phyloP scores from a whole-genome alignment of 1,140 invertebrate species.

The Panulirus ornatus region DNA sequence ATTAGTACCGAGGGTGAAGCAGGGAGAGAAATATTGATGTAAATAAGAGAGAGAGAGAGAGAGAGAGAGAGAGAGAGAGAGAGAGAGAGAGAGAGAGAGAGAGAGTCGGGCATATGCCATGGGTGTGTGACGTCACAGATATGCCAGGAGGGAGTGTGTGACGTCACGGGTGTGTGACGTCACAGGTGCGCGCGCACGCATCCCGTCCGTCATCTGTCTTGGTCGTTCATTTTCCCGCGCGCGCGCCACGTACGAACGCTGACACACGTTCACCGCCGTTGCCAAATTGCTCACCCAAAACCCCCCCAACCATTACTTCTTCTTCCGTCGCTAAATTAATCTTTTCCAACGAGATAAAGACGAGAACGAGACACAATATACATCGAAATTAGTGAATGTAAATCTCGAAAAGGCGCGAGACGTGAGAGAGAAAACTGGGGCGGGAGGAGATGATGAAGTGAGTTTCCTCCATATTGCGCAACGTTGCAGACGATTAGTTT shows the following conservation, averaged over 20 bases:
- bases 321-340: too few species aligned
- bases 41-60: not conserved
- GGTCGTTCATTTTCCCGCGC: slow-evolving; percentile 20
- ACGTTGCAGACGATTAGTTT: too few species aligned
- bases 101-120: slow-evolving; percentile 17
- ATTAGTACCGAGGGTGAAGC: too few species aligned
- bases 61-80: slow-evolving; percentile 2
- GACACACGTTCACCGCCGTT: slow-evolving; percentile 46
- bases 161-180: slow-evolving; percentile 6
- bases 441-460: too few species aligned
- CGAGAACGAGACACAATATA: too few species aligned
- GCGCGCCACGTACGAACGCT: slow-evolving; percentile 36
- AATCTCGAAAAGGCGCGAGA: too few species aligned
- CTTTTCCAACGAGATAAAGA: too few species aligned
- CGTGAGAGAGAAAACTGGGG: too few species aligned
- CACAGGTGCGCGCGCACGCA: slow-evolving; percentile 28
- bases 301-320: too few species aligned
- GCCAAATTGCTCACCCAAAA: slow-evolving; percentile 44
- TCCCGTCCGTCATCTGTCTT: slow-evolving; percentile 56
- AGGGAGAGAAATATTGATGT: not conserved
- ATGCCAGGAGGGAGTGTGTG: not conserved
- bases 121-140: slow-evolving; percentile 4
- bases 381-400: too few species aligned
- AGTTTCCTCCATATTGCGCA: too few species aligned
- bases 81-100: not conserved